phyloP scores from a whole-genome alignment of 2,113 vertebrate species.

The Microcebus tavaratra region DNA sequence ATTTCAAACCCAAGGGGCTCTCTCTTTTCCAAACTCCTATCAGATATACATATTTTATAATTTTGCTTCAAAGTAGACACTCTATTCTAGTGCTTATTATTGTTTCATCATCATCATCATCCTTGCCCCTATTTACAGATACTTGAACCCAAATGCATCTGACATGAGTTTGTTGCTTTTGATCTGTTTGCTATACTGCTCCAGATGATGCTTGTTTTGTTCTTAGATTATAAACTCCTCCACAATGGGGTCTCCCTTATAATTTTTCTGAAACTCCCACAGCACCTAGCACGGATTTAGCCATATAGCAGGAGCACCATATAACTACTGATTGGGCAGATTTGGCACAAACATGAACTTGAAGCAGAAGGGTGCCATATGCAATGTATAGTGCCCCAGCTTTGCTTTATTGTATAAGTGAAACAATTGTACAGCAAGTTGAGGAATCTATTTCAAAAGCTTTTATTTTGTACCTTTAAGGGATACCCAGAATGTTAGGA shows the following conservation, averaged over 20 bases:
- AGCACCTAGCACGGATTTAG: neutral
- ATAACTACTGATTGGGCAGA: neutral
- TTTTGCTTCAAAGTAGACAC: neutral
- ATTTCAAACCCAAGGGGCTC: neutral
- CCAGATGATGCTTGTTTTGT: neutral
- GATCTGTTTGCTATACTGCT: neutral
- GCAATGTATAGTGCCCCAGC: neutral
- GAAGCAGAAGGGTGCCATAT: neutral
- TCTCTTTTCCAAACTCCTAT: neutral
- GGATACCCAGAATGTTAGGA: neutral
- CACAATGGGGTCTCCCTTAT: neutral
- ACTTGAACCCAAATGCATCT: neutral
- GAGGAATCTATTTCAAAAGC: neutral
- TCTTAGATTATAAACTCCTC: neutral
- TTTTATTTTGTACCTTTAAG: constrained; percentile 5
- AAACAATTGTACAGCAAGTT: neutral
- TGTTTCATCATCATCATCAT: neutral
- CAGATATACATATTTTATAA: neutral
- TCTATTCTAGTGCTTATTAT: neutral
- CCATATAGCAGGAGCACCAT: neutral
- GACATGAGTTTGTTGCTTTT: neutral
- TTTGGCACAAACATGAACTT: neutral
- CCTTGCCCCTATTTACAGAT: neutral
- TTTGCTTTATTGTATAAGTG: neutral
- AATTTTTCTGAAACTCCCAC: neutral